phyloP scores from a whole-genome alignment of 64 coral and sea anemone genomes.

The Anthopleura sola region DNA sequence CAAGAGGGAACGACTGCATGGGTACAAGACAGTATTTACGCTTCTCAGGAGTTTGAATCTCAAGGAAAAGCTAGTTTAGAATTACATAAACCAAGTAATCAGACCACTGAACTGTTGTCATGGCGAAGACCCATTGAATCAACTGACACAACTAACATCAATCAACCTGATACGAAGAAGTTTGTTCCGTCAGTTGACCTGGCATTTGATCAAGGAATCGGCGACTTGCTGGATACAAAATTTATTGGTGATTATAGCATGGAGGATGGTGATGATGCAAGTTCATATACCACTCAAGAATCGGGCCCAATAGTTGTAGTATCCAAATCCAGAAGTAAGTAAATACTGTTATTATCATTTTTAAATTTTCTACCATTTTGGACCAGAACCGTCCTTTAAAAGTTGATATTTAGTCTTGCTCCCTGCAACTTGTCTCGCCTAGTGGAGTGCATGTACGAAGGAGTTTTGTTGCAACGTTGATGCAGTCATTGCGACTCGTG shows the following conservation, averaged over 20 bases:
- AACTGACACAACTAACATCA: neutral
- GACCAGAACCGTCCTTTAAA: too few species aligned
- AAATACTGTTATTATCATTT: neutral
- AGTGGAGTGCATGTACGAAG: too few species aligned
- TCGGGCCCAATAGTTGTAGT: neutral
- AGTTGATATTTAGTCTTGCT: too few species aligned
- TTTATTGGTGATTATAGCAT: too few species aligned
- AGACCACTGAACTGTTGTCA: neutral
- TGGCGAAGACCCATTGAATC: neutral
- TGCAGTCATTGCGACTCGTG: too few species aligned
- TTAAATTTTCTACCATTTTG: too few species aligned
- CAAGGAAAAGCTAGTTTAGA: neutral
- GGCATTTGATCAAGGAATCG: neutral
- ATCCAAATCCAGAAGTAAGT: conserved; percentile 12
- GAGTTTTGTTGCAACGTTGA: too few species aligned
- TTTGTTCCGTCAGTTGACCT: neutral
- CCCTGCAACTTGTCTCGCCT: too few species aligned
- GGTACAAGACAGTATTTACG: neutral
- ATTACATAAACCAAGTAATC: neutral
- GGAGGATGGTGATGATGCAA: neutral
- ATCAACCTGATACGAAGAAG: neutral
- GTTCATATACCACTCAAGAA: neutral
- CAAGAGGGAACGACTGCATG: neutral
- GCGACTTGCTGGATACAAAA: neutral
- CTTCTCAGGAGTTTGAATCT: neutral